Evolutionary conservation across 2,888 invertebrate species (phyloP).

Genomic region (Drosophila barbarae): DNA sequence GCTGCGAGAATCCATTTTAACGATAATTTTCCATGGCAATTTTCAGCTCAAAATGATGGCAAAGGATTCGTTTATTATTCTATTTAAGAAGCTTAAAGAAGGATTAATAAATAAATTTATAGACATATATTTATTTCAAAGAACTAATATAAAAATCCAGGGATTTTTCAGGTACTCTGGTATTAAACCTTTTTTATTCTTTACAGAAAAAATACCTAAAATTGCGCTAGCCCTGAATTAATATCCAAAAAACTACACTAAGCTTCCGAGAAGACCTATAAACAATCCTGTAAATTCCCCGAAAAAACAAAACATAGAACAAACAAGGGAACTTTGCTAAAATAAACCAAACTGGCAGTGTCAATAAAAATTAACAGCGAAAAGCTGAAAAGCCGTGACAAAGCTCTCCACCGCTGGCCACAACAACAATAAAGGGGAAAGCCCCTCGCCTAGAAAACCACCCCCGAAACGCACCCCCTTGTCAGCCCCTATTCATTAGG

Average conservation of each 20-base stretch:
- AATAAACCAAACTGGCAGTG: slow-evolving; percentile 24
- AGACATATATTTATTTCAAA: no score
- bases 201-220: no score
- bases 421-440: slow-evolving; percentile 28
- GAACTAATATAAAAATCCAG: no score
- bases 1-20: slow-evolving; percentile 7
- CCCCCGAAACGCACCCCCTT: not conserved
- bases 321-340: slow-evolving; percentile 13
- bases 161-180: no score
- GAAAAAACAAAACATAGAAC: slow-evolving; percentile 5
- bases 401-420: slow-evolving; percentile 41
- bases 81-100: no score
- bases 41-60: not conserved
- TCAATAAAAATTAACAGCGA: slow-evolving; percentile 60
- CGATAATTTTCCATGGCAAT: slow-evolving; percentile 13
- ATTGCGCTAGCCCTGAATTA: no score
- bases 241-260: not conserved
- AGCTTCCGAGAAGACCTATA: not conserved
- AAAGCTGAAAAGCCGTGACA: slow-evolving; percentile 47
- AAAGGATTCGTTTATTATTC: not conserved
- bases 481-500: slow-evolving; percentile 17
- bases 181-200: no score
- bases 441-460: not conserved
- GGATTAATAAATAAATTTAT: no score
- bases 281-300: slow-evolving; percentile 1